Base-by-base conservation (phyloP, 1,140 invertebrate species). In the Nasonia vitripennis region DNA sequence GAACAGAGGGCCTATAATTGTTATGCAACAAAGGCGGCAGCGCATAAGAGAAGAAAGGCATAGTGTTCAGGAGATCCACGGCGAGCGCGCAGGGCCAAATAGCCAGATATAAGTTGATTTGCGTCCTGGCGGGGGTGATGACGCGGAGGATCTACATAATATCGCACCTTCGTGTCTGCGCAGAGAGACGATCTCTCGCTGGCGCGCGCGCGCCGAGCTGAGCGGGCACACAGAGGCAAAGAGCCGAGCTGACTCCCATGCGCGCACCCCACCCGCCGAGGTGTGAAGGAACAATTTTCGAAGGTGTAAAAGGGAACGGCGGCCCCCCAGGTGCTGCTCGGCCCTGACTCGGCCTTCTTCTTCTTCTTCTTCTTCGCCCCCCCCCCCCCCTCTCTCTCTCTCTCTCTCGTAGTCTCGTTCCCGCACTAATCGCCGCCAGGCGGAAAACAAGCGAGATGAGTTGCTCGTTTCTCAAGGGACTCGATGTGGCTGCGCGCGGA, bases 381-480 rank as follows among this genome's bases (percentile, higher is more conserved):
- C n/a, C n/a, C n/a, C 27, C 55, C 68, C 14, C 34, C 34, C 34
- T 67, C 51, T 14, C 17, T 17, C 51, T 17, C 51, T 17, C 17
- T 55, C 55, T 17, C 17, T 20, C 17, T 7, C 6, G 20, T n/a
- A 62, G 55, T 17, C 55, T 62, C 51, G 73, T 68, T 68, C 75
- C 10, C 27, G 31, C 87, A 88, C 91, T 90, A 91, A 91, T 91
- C 90, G 89, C 87, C 89, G 88, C 88, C 87, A 88, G 89, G 89
- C 90, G 91, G 90, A 90, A 91, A 91, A 91, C 90, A 90, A 91
- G 91, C 90, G 89, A 88, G 89, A 90, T 91, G 90, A 91, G 90
- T 91, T 88, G 91, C 90, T 87, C 84, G 87, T 89, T 90, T 88
- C 86, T 80, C 82, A 83, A 81, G 81, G 74, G 81, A 67, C 51